Evolutionary conservation across 1,140 invertebrate species (phyloP), one percentile per base, ranked within the genome.

Genomic region (Papilio xuthus): DNA sequence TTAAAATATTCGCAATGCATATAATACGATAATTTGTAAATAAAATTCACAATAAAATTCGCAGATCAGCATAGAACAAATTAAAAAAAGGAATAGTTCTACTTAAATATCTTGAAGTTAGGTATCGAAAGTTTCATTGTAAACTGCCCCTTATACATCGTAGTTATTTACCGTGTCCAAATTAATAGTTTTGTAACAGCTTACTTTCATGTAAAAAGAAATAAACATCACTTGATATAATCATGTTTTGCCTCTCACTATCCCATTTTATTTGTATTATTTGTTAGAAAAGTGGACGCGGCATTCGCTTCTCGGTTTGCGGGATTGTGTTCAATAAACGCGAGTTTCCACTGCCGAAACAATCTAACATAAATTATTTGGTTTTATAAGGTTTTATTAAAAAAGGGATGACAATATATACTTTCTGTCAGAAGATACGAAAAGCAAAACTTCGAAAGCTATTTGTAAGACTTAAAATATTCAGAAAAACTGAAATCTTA

Each of bases 241-340:
- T 72, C 63, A 80, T 82, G 80, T 82, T 83, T 77, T 83, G 82
- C 85, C 85, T 86, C 85, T 88, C 85, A 86, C 85, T 88, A 73
- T 79, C 15, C 47, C 13, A 73, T 82, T 86, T 82, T 80, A 77
- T 84, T 88, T 84, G 10, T 83, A 67, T 81, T 85, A 74, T 86
- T 87, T 87, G 81, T 70, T 76, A 81, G 63, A 70, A 79, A 42
- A 56, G 12, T 23, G 37, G 12, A 1, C n/a, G 60, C 60, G 56
- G 26, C 56, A 28, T 15, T 67, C 60, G 60, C 23, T 75, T 41
- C 47, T 44, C 42, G 42, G 23, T 12, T 73, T 44, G 41, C 37
- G n/a, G 13, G n/a, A 12, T 73, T 47, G 10, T 73, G 23, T 44
- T 26, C 7, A 73, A 23, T 47, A 15, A 42, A 42, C 10, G 71